Conservation (phyloP, 2,113 vertebrate species). For the Zosterops pallidus region DNA sequence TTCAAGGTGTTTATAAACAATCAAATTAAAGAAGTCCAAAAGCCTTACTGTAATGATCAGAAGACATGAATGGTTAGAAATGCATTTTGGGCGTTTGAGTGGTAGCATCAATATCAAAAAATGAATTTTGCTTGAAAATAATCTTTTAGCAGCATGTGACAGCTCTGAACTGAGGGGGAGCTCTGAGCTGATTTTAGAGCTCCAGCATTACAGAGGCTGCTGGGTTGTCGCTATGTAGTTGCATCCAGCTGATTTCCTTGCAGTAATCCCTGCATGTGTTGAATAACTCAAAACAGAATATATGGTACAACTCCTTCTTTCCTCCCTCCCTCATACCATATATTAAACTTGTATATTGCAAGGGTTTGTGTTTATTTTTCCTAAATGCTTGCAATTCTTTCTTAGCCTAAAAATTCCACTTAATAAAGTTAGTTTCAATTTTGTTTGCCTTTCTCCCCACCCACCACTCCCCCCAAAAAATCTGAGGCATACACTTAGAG, state of each 20-base stretch:
- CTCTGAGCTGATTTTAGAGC: background rate
- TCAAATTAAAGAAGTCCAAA: background rate
- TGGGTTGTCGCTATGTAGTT: background rate
- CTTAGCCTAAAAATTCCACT: background rate
- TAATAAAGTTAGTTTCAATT: background rate
- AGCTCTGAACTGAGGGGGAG: background rate
- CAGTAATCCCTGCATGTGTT: background rate
- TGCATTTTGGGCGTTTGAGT: background rate
- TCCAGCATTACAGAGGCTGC: background rate
- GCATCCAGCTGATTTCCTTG: conserved; percentile 17
- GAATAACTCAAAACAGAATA: background rate
- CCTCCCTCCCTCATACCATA: background rate
- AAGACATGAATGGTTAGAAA: background rate
- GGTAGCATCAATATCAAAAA: background rate
- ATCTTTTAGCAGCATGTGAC: background rate
- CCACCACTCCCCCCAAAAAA: background rate
- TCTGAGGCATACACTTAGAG: background rate
- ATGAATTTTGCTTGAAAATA: background rate
- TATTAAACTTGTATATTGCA: background rate
- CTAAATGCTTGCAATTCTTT: background rate
- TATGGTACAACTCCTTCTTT: background rate
- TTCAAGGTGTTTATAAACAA: background rate
- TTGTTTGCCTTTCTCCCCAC: background rate
- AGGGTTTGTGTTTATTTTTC: background rate
- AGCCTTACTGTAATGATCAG: background rate